Base-by-base conservation (phyloP, 1,140 invertebrate species). In the Anadara kagoshimensis region DNA sequence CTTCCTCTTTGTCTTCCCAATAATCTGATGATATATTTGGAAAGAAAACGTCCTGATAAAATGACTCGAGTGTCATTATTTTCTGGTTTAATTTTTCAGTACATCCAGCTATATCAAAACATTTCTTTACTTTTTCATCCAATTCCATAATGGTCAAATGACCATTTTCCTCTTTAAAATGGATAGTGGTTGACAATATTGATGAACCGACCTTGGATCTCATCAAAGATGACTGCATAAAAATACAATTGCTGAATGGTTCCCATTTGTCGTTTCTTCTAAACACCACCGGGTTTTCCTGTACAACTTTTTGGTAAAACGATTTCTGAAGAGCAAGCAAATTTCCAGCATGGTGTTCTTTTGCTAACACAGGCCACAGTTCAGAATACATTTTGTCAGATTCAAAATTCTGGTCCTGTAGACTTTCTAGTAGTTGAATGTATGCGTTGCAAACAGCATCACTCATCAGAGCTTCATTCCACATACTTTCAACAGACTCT, bases 31-130 rank as follows among this genome's bases (percentile, higher is more conserved):
- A n/a, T 3, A 79, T 49, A 44, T 67, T 51, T 26, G 78, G 74
- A 24, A 79, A 69, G 20, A 79, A 73, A 14, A 73, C n/a, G 18
- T 64, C 22, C 3, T 36, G 8, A 14, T 56, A 76, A 58, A 79
- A 79, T n/a, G 44, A 7, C 14, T 68, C 45, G 14, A 18, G 12
- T 26, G 57, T 59, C 3, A 76, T 29, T 41, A 66, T 73, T 57
- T 68, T 76, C 8, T 63, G 18, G 5, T 63, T 54, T 7, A 79
- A 20, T 5, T 44, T 11, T 8, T 22, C 5, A n/a, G 58, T 49
- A 57, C 61, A 63, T 1, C 61, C 58, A 44, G 58, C 53, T 1
- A 49, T 20, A 12, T 36, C 43, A 1, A 79, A 47, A 59, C 56
- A 24, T 4, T 62, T 54, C 20, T 63, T 44, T 10, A 79, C 44